Percentiles rank a stretch among this genome's conserved stretches.
phyloP scores from a whole-genome alignment of 1,140 invertebrate genomes.

The Nasonia longicornis region DNA sequence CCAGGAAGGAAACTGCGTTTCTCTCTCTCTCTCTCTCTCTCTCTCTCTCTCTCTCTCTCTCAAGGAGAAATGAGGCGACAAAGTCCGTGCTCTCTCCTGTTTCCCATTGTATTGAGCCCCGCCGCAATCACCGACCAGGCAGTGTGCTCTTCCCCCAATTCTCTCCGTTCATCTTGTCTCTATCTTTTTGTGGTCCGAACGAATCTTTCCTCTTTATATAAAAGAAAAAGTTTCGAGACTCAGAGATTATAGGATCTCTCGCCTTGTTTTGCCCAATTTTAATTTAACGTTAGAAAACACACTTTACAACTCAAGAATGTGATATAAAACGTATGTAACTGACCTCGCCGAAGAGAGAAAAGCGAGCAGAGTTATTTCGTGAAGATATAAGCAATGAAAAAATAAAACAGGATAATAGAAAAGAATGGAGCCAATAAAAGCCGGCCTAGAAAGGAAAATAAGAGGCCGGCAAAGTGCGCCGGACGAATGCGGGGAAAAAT shows the following conservation, averaged over 20 bases:
- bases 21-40: background rate
- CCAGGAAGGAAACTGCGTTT: background rate
- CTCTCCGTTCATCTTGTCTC: background rate
- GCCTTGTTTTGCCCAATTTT: background rate
- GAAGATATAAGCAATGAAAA: background rate
- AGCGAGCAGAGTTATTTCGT: background rate
- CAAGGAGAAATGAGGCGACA: constrained; percentile 51
- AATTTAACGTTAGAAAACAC: background rate
- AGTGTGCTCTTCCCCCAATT: background rate
- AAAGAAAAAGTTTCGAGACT: background rate
- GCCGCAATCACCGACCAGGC: constrained; percentile 8
- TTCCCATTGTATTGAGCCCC: constrained; percentile 45
- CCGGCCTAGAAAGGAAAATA: background rate
- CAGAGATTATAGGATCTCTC: background rate
- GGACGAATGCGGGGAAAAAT: constrained; percentile 6
- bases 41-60: background rate
- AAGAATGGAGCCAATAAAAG: constrained; percentile 38
- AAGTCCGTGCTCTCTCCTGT: constrained; percentile 44
- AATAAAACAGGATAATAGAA: constrained; percentile 31
- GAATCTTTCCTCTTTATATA: background rate
- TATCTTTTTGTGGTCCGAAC: background rate
- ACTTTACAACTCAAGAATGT: background rate
- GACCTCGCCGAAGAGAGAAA: background rate
- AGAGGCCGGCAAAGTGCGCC: background rate
- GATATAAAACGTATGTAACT: background rate